These are phyloP conservation scores for Ctenopoma kingsleyae DNA, from an alignment of 2,797 vertebrate genomes.

Conservation along the genomic window DNA sequence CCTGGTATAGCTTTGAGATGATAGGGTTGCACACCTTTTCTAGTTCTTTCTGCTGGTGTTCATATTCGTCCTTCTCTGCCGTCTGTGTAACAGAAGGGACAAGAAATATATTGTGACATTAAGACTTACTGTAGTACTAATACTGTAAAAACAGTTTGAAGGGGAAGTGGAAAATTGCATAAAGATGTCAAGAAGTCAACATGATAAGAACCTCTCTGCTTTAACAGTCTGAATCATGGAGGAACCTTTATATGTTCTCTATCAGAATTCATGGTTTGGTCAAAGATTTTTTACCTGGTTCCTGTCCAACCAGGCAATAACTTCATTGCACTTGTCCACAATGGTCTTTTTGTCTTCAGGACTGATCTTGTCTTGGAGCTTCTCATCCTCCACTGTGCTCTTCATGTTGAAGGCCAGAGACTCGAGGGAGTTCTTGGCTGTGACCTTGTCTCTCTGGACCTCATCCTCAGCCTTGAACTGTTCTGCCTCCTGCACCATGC, in stretches of 20 bases:
- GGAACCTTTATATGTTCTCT: neutral
- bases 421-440: conserved; percentile 86
- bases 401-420: conserved; percentile 90
- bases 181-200: neutral
- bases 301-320: conserved; percentile 87
- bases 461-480: conserved; percentile 86
- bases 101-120: neutral
- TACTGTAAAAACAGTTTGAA: neutral
- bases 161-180: neutral
- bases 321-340: conserved; percentile 86
- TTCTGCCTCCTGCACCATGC: conserved; percentile 88
- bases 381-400: conserved; percentile 87
- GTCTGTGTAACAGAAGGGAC: conserved; percentile 66
- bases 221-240: conserved; percentile 23
- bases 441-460: conserved; percentile 83
- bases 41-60: conserved; percentile 88
- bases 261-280: neutral
- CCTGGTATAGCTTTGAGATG: conserved; percentile 86
- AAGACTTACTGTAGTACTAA: neutral
- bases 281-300: conserved; percentile 82
- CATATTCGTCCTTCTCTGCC: conserved; percentile 88
- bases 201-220: neutral
- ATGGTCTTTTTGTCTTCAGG: conserved; percentile 86
- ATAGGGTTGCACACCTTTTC: conserved; percentile 88
- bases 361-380: conserved; percentile 87